A percentile compares a stretch with the other conserved stretches of the same genome.
Evolutionary conservation across 35 echinoderm and acorn worm species (phyloP).

Genomic region (Holothuria glaberrima): DNA sequence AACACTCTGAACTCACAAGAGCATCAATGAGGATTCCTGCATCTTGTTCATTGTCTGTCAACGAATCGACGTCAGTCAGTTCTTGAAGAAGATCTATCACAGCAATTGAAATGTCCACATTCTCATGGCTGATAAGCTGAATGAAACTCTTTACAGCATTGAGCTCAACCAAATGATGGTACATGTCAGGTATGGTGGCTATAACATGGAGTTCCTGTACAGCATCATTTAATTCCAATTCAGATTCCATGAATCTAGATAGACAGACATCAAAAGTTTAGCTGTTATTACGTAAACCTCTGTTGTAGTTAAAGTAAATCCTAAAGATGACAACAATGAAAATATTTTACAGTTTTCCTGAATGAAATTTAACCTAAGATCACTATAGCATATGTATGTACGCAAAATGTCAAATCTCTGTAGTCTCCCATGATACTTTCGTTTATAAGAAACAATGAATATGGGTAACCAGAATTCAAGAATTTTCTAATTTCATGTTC

Average conservation of each 20-base stretch:
- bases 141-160: slow-evolving; percentile 82
- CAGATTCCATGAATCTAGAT: slow-evolving; percentile 93
- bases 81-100: slow-evolving; percentile 90
- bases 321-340: too few species aligned
- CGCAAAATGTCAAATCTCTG: too few species aligned
- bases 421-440: too few species aligned
- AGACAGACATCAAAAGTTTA: neutral
- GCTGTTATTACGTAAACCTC: too few species aligned
- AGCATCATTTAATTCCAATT: slow-evolving; percentile 88
- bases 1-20: slow-evolving; percentile 50
- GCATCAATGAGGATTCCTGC: slow-evolving; percentile 84
- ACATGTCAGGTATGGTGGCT: slow-evolving; percentile 89
- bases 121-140: slow-evolving; percentile 85
- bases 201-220: slow-evolving; percentile 96
- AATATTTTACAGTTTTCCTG: too few species aligned
- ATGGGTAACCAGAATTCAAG: too few species aligned
- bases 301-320: too few species aligned
- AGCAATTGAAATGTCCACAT: slow-evolving; percentile 91
- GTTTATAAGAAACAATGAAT: too few species aligned
- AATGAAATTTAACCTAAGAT: too few species aligned
- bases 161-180: slow-evolving; percentile 83
- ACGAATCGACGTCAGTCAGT: slow-evolving; percentile 85
- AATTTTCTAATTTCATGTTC: too few species aligned
- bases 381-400: too few species aligned
- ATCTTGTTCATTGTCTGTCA: slow-evolving; percentile 91